Evolutionary conservation across 2,113 vertebrate genomes (phyloP).

Genomic region (Ceratotherium simum): DNA sequence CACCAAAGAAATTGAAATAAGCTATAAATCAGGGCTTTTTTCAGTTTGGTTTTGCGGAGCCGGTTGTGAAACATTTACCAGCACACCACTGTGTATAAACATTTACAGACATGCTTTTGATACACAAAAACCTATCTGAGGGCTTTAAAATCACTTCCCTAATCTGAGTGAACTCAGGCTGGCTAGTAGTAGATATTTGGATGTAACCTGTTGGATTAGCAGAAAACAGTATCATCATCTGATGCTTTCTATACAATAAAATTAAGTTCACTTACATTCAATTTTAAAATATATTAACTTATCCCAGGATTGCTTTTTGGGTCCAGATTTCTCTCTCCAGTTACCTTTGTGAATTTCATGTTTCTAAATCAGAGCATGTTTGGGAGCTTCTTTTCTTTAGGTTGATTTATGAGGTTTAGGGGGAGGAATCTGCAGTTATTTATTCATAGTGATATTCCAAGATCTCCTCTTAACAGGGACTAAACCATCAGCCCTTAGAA

Average conservation of each 20-base stretch:
- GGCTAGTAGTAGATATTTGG: not conserved
- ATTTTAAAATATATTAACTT: not conserved
- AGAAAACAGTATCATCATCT: not conserved
- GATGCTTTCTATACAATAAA: not conserved
- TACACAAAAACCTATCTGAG: not conserved
- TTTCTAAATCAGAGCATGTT: conserved; percentile 32
- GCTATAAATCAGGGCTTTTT: not conserved
- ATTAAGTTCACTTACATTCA: not conserved
- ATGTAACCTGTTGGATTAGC: not conserved
- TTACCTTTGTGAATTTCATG: conserved; percentile 33
- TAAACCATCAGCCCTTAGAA: conserved; percentile 53
- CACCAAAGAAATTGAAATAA: not conserved
- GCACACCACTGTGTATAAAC: not conserved
- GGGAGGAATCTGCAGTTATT: conserved; percentile 36
- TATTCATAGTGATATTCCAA: conserved; percentile 62
- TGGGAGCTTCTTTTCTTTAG: not conserved
- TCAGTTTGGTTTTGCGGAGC: not conserved
- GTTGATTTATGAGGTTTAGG: conserved; percentile 49
- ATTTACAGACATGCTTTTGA: not conserved
- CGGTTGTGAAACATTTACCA: not conserved
- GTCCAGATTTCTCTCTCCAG: not conserved
- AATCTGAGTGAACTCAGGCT: not conserved
- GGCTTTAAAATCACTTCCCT: not conserved
- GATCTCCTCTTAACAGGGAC: conserved; percentile 56
- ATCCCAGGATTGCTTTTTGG: not conserved